Percentiles rank a stretch among this genome's conserved stretches.
These are phyloP conservation scores for Thinocorus orbignyianus DNA, from an alignment of 2,113 vertebrate genomes.

Conservation along the genomic window DNA sequence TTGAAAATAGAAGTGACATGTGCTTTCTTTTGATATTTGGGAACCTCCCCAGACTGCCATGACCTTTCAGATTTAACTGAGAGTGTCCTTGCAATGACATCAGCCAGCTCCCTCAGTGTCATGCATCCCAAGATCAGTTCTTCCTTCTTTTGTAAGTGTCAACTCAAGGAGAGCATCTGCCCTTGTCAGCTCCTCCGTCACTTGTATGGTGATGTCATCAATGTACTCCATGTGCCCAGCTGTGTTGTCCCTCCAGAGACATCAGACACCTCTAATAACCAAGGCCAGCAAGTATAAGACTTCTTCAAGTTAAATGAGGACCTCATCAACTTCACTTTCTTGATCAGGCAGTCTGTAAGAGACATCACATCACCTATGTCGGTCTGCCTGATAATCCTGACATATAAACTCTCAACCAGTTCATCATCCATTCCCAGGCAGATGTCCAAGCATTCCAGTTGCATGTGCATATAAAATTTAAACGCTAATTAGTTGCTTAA, in stretches of 20 bases:
- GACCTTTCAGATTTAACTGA: background rate
- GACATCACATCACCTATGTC: background rate
- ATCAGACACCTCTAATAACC: background rate
- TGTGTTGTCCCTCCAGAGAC: background rate
- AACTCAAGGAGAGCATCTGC: background rate
- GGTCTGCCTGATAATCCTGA: background rate
- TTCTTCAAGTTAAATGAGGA: background rate
- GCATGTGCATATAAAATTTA: background rate
- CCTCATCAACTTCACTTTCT: background rate
- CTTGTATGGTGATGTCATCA: background rate
- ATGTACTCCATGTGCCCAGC: background rate
- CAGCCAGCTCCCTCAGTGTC: background rate
- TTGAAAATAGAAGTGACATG: background rate
- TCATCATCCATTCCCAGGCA: background rate
- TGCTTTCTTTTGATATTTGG: background rate
- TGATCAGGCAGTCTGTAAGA: background rate
- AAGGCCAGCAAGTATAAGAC: background rate
- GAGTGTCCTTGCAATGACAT: background rate
- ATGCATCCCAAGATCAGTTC: background rate
- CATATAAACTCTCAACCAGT: background rate
- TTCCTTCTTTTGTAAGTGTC: background rate
- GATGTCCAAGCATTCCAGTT: background rate
- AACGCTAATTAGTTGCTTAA: background rate
- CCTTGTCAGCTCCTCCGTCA: background rate
- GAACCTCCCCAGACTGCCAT: background rate